Evolutionary conservation across 2,113 vertebrate species (phyloP).

Genomic region (Gymnorhina tibicen): DNA sequence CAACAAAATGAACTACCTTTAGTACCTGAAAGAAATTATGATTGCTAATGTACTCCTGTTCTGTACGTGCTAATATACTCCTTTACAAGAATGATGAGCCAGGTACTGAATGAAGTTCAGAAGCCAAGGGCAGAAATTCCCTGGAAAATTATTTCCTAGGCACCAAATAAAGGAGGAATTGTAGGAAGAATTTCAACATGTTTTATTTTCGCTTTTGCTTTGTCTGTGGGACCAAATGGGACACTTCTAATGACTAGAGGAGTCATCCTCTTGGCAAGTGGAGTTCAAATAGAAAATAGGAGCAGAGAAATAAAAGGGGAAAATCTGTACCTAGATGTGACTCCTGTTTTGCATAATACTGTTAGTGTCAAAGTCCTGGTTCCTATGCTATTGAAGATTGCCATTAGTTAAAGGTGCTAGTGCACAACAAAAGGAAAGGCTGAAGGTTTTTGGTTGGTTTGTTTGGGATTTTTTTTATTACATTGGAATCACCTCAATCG

Average conservation of each 20-base stretch:
- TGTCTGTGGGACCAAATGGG: not conserved
- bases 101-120: not conserved
- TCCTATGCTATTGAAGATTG: constrained; percentile 6
- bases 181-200: not conserved
- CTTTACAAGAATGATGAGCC: not conserved
- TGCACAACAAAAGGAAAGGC: not conserved
- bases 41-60: not conserved
- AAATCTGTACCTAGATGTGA: constrained; percentile 39
- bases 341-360: not conserved
- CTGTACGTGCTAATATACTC: not conserved
- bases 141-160: not conserved
- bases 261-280: constrained; percentile 2
- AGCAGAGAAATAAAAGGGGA: constrained; percentile 17
- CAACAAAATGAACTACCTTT: not conserved
- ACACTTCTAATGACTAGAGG: constrained; percentile 10
- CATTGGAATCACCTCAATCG: not conserved
- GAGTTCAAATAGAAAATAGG: constrained; percentile 25
- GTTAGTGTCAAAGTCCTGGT: constrained; percentile 33
- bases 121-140: not conserved
- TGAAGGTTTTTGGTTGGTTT: not conserved
- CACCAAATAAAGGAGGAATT: not conserved
- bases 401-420: constrained; percentile 4
- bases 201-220: constrained; percentile 36
- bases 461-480: not conserved
- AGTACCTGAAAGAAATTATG: not conserved